These are phyloP conservation scores for Xiphydria camelus DNA, from an alignment of 2,888 invertebrate species.

Conservation along the genomic window DNA sequence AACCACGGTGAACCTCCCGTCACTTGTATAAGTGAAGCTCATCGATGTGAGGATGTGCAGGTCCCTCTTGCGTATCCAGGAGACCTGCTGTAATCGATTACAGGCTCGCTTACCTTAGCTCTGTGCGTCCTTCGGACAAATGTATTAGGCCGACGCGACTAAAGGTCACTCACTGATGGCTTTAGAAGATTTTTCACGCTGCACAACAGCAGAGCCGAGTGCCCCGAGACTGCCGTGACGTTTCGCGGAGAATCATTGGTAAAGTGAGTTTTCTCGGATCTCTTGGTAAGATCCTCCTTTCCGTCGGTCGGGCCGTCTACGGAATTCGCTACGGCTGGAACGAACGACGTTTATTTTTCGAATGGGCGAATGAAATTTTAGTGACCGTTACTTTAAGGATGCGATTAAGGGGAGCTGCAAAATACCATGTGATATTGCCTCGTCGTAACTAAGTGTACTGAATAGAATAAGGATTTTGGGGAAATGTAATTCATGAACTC, in stretches of 20 bases:
- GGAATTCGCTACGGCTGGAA: not conserved
- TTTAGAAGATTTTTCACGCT: constrained; percentile 84
- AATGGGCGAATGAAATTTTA: too few relatives aligned
- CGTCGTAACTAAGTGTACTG: too few relatives aligned
- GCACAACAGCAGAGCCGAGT: constrained; percentile 76
- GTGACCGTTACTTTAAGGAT: too few relatives aligned
- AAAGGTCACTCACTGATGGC: constrained; percentile 72
- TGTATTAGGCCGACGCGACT: not conserved
- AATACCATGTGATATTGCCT: too few relatives aligned
- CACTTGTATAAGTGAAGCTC: constrained; percentile 70
- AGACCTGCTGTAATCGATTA: constrained; percentile 64
- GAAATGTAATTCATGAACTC: too few relatives aligned
- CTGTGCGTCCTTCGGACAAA: not conserved
- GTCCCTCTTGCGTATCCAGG: constrained; percentile 64
- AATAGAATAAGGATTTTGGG: too few relatives aligned
- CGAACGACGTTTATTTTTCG: not conserved
- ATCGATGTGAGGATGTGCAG: constrained; percentile 68
- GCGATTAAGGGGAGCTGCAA: too few relatives aligned
- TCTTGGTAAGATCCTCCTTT: constrained; percentile 12
- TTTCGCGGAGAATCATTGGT: constrained; percentile 80
- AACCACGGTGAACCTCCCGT: constrained; percentile 69
- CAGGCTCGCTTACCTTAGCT: not conserved
- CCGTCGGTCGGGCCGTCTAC: constrained; percentile 10
- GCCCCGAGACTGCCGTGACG: constrained; percentile 80
- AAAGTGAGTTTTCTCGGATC: constrained; percentile 71